These are phyloP conservation scores for Heterotis niloticus DNA, from an alignment of 2,113 vertebrate species.

Conservation along the genomic window DNA sequence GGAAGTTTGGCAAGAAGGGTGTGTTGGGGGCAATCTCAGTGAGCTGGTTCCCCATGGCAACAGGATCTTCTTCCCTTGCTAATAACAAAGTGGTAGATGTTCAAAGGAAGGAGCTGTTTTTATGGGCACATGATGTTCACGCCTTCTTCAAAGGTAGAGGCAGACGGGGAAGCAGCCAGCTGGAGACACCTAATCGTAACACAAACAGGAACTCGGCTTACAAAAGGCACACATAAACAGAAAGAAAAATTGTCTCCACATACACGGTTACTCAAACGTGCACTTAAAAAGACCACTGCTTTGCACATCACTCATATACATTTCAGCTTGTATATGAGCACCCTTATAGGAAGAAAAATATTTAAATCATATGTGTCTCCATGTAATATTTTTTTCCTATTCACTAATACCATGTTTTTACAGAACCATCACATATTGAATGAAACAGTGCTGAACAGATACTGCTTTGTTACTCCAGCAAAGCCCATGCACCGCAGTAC, in stretches of 20 bases:
- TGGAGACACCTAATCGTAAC: constrained; percentile 53
- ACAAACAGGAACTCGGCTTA: constrained; percentile 34
- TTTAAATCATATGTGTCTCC: too few species aligned
- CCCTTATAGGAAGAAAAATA: too few species aligned
- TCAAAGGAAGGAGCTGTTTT: constrained; percentile 32
- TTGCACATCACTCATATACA: too few species aligned
- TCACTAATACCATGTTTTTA: too few species aligned
- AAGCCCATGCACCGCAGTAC: too few species aligned
- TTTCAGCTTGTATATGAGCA: too few species aligned
- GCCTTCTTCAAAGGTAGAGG: constrained; percentile 43
- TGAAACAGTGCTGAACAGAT: too few species aligned
- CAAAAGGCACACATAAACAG: neutral
- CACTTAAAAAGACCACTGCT: too few species aligned
- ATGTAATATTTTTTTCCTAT: too few species aligned
- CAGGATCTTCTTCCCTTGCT: constrained; percentile 47
- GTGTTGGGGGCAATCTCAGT: constrained; percentile 75
- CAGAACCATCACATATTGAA: too few species aligned
- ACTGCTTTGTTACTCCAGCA: too few species aligned
- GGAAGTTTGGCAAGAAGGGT: constrained; percentile 75
- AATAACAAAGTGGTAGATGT: constrained; percentile 46
- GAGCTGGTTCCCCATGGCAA: constrained; percentile 81
- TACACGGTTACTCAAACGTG: neutral
- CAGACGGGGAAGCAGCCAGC: constrained; percentile 40
- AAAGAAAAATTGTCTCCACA: too few species aligned
- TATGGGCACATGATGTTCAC: constrained; percentile 53